phyloP scores from a whole-genome alignment of 2,113 vertebrate genomes.

The Orientallactaga bullata region DNA sequence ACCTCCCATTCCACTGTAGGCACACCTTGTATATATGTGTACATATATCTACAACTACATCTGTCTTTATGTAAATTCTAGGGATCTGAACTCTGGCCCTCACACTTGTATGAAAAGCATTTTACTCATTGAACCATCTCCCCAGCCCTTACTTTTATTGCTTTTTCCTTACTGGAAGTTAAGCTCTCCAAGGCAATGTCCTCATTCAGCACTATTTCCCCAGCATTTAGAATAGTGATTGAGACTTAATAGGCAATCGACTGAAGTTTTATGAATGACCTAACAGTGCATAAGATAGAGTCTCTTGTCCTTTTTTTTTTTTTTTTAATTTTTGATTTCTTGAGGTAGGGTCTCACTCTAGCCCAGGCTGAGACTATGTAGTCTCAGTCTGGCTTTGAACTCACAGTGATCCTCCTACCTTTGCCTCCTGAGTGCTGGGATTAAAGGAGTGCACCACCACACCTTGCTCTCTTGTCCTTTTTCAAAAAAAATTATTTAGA shows the following conservation, averaged over 20 bases:
- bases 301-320: not conserved
- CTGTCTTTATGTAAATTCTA: not conserved
- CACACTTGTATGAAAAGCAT: not conserved
- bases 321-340: too few species aligned
- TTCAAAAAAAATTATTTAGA: too few species aligned
- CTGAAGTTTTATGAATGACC: constrained; percentile 16
- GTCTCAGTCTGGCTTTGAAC: too few species aligned
- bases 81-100: not conserved
- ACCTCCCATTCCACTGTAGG: not conserved
- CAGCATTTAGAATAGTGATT: not conserved
- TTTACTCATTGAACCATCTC: too few species aligned
- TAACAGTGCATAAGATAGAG: not conserved
- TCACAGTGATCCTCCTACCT: too few species aligned
- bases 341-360: too few species aligned
- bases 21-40: not conserved
- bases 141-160: not conserved
- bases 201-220: not conserved
- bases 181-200: not conserved
- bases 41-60: not conserved
- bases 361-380: too few species aligned
- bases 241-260: not conserved
- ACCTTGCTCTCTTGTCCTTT: too few species aligned
- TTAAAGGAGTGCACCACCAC: too few species aligned
- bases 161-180: not conserved
- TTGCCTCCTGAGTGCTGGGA: too few species aligned